Base-by-base conservation (phyloP, 2,113 vertebrate species). In the Piprites chloris region DNA sequence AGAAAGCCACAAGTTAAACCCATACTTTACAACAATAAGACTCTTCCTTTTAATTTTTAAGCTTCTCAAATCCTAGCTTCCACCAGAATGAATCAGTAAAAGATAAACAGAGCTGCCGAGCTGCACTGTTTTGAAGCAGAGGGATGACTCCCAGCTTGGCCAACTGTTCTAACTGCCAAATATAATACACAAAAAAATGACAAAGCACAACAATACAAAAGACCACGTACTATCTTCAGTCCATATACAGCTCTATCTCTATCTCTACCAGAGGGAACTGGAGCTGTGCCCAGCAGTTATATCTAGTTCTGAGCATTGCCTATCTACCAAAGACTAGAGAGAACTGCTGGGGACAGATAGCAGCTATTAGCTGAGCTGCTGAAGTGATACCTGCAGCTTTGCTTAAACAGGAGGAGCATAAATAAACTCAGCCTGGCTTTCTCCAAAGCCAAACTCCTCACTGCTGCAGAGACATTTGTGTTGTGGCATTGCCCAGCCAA, bases 41-140 rank as follows among this genome's bases (percentile, higher is more conserved):
- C 30, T 77, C 50, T 84, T 91, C 50, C 75, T 97, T 90, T 93
- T 44, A 21, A 84, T 84, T 95, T 93, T 81, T 65, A 68, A 89
- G 17, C 65, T 52, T 68, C 73, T 78, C 24, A 56, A 39, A 87
- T 52, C 33, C 42, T 39, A 89, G 33, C 89, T 93, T 90, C 44
- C 65, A 89, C 56, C 39, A 85, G 89, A 84, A 91, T 33, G 77
- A 89, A 75, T 33, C 66, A 35, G 53, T 49, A 69, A 86, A 74
- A 44, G 24, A 78, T 72, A 80, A 85, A 80, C n/a, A 41, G 59
- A 86, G 37, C 33, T 63, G 47, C 72, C 61, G 90, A 80, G 59
- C 2, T 46, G 55, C 33, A 30, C 67, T 90, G 5, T 86, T 94
- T 71, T 67, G 63, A 88, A 71, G 32, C 87, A 91, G 69, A 94